Evolutionary conservation across 2,113 vertebrate genomes (phyloP).

Genomic region (Pseudorasbora parva): DNA sequence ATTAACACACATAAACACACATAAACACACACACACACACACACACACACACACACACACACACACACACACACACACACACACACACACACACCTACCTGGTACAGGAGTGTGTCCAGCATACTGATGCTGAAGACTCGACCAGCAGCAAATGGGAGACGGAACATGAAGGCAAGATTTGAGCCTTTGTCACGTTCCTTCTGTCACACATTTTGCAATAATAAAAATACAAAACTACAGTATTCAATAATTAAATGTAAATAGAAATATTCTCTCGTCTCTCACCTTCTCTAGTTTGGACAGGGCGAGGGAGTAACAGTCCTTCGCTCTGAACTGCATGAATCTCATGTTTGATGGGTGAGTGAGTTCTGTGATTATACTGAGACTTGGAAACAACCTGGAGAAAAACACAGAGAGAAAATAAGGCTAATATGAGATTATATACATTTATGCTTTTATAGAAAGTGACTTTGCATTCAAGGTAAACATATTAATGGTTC

Average conservation of each 20-base stretch:
- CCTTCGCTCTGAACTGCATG: constrained; percentile 98
- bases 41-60: neutral
- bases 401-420: neutral
- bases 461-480: neutral
- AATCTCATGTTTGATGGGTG: constrained; percentile 97
- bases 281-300: constrained; percentile 95
- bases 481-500: neutral
- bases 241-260: neutral
- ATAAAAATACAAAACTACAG: neutral
- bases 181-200: constrained; percentile 87
- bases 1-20: too few relatives aligned
- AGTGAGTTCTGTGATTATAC: constrained; percentile 95
- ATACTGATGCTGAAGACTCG: constrained; percentile 89
- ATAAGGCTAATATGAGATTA: neutral
- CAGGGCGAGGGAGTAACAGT: constrained; percentile 93
- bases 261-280: neutral
- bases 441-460: neutral
- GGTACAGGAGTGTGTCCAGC: constrained; percentile 86
- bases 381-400: constrained; percentile 94
- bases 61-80: too few relatives aligned
- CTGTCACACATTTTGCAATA: constrained; percentile 62
- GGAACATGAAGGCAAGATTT: constrained; percentile 89
- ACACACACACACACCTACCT: constrained; percentile 72
- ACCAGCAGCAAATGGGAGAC: constrained; percentile 85
- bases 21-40: neutral